These are phyloP conservation scores for Caenorhabditis japonica DNA, from an alignment of 2,888 invertebrate species.

Conservation along the genomic window DNA sequence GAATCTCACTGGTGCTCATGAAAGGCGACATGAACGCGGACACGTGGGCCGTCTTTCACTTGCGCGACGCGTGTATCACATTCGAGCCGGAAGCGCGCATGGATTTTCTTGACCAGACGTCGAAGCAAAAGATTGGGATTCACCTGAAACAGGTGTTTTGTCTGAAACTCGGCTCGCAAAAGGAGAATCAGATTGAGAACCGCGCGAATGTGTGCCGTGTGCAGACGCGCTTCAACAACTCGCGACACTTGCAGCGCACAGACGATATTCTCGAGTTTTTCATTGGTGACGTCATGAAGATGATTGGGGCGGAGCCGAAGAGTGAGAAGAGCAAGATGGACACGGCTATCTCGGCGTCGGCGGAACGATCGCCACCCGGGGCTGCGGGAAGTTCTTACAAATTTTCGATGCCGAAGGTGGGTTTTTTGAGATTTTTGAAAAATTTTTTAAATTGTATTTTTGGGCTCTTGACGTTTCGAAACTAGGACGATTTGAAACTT, in stretches of 20 bases:
- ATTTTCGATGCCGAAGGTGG: too few relatives aligned
- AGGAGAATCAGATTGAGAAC: conserved; percentile 42
- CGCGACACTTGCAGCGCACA: conserved; percentile 58
- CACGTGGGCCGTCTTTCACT: conserved; percentile 75
- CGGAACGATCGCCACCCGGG: neutral
- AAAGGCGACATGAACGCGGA: conserved; percentile 74
- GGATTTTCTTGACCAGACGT: conserved; percentile 36
- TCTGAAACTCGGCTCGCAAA: conserved; percentile 59
- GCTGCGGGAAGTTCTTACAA: too few relatives aligned
- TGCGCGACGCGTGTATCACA: conserved; percentile 62
- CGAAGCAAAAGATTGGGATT: conserved; percentile 56
- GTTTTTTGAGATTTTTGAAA: too few relatives aligned
- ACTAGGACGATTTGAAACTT: too few relatives aligned
- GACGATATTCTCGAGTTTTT: conserved; percentile 61
- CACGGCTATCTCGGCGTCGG: conserved; percentile 5
- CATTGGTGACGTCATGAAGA: conserved; percentile 61
- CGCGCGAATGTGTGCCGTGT: conserved; percentile 68
- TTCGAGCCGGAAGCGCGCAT: conserved; percentile 60
- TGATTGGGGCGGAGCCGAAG: conserved; percentile 31
- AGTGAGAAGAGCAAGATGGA: conserved; percentile 1
- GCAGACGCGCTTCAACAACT: conserved; percentile 37
- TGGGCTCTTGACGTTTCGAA: too few relatives aligned
- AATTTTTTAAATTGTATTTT: too few relatives aligned
- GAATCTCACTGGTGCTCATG: conserved; percentile 72
- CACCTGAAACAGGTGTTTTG: conserved; percentile 64